Conservation (phyloP, 2,113 vertebrate genomes). For the Sinocyclocheilus anshuiensis region DNA sequence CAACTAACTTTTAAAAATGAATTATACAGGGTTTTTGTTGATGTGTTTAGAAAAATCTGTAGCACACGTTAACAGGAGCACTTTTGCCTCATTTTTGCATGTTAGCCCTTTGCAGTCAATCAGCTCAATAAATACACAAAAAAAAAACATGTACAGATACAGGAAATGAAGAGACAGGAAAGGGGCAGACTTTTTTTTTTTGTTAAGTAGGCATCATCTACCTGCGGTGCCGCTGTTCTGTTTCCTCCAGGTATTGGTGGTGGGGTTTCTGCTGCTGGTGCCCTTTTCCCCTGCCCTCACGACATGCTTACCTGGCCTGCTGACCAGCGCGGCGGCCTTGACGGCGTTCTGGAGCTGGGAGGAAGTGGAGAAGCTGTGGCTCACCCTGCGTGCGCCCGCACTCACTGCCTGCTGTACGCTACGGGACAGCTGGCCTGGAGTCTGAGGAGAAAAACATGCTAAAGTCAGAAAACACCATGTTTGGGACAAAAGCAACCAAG, state of each 20-base stretch:
- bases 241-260: constrained; percentile 91
- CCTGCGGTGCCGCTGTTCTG: constrained; percentile 82
- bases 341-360: constrained; percentile 87
- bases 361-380: constrained; percentile 85
- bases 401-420: constrained; percentile 69
- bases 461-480: not conserved
- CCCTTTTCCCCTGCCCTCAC: constrained; percentile 80
- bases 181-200: constrained; percentile 25
- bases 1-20: not conserved
- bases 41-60: not conserved
- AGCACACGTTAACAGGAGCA: not conserved
- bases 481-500: not conserved
- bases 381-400: constrained; percentile 76
- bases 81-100: not conserved
- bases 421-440: constrained; percentile 82
- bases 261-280: constrained; percentile 75
- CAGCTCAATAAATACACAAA: not conserved
- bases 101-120: not conserved
- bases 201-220: constrained; percentile 63
- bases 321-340: constrained; percentile 80
- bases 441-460: constrained; percentile 59
- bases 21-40: not conserved
- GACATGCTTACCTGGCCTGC: constrained; percentile 85
- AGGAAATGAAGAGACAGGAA: not conserved
- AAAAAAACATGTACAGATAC: not conserved